These are phyloP conservation scores for Coregonus sp. DNA, from an alignment of 2,797 vertebrate species.

Conservation along the genomic window DNA sequence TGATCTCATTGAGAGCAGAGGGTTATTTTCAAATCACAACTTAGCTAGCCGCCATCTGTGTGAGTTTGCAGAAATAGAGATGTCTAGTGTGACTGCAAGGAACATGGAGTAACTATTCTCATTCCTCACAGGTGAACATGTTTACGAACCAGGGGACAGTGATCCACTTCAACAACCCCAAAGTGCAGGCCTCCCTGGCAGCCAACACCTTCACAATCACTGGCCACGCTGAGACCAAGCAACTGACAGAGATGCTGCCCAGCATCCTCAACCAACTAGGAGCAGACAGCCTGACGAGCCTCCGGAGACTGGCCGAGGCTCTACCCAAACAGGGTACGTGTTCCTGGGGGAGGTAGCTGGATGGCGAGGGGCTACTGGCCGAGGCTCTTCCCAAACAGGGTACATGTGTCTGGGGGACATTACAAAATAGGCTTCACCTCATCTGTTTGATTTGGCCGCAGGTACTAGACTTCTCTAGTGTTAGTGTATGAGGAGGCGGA, in stretches of 20 bases:
- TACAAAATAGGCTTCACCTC: not conserved
- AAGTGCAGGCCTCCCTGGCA: slow-evolving; percentile 96
- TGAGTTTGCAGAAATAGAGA: not conserved
- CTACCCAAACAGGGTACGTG: slow-evolving; percentile 91
- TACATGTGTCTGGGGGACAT: not conserved
- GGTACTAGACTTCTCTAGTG: not conserved
- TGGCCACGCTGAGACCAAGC: slow-evolving; percentile 96
- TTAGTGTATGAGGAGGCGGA: not conserved
- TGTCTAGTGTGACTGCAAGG: not conserved
- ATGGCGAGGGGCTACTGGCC: too few species aligned
- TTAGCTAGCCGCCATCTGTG: not conserved
- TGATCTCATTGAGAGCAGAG: not conserved
- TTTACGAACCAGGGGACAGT: slow-evolving; percentile 98
- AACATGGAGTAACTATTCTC: not conserved
- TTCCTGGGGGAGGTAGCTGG: not conserved
- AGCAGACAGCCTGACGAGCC: slow-evolving; percentile 94
- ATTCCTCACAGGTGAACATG: slow-evolving; percentile 88
- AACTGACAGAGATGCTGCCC: slow-evolving; percentile 97
- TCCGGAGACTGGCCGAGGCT: slow-evolving; percentile 93
- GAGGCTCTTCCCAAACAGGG: too few species aligned
- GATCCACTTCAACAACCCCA: slow-evolving; percentile 98
- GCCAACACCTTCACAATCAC: slow-evolving; percentile 99
- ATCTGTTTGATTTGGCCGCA: not conserved
- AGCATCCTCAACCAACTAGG: slow-evolving; percentile 97
- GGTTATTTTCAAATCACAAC: not conserved